A percentile compares a stretch with the other conserved stretches of the same genome.
Conservation (phyloP, 1,140 invertebrate species). For the Zaprionus lachaisei region DNA sequence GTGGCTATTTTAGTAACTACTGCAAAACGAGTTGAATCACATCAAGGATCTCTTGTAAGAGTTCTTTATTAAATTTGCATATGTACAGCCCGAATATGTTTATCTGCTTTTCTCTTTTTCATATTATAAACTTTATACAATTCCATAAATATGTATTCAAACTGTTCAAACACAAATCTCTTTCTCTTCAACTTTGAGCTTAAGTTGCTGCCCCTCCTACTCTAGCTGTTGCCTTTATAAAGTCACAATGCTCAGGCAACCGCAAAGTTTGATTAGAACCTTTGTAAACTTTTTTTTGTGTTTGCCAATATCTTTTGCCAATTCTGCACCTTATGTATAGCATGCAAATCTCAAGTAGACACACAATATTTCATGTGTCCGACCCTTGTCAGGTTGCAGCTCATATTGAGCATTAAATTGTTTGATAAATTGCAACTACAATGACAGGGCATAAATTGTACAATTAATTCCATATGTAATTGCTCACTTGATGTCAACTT, state of each 20-base stretch:
- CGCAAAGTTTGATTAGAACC: conserved; percentile 1
- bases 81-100: neutral
- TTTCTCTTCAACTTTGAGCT: neutral
- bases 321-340: neutral
- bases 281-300: neutral
- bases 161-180: neutral
- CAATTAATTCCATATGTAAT: neutral
- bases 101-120: neutral
- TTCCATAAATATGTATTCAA: neutral
- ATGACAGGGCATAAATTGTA: conserved; percentile 3
- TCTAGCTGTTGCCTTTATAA: neutral
- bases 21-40: neutral
- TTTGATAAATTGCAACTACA: conserved; percentile 21
- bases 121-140: neutral
- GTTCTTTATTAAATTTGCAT: neutral
- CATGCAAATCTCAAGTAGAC: neutral
- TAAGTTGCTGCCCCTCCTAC: neutral
- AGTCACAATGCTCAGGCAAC: neutral
- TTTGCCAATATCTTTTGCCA: neutral
- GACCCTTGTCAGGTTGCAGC: neutral
- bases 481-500: neutral
- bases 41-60: neutral
- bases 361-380: neutral
- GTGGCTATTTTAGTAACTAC: neutral
- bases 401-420: conserved; percentile 13